Evolutionary conservation across 2,888 invertebrate genomes (phyloP).

Genomic region (Arctia plantaginis): DNA sequence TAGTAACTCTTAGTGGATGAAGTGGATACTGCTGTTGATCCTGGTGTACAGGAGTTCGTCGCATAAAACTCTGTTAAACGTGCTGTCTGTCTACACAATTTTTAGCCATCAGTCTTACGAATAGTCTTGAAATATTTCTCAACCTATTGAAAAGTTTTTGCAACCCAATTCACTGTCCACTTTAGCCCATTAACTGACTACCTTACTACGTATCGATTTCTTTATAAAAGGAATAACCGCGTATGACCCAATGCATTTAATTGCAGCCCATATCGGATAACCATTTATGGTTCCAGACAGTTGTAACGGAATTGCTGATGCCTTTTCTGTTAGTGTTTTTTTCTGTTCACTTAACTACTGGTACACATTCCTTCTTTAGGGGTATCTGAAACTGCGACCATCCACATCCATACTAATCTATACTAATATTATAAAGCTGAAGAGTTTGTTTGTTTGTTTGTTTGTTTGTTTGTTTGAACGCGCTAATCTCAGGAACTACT

Average conservation of each 20-base stretch:
- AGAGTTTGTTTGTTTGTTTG: too few species aligned
- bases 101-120: neutral
- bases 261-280: constrained; percentile 39
- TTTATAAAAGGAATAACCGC: constrained; percentile 31
- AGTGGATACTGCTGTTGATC: too few species aligned
- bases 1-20: too few species aligned
- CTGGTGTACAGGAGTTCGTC: too few species aligned
- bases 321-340: constrained; percentile 30
- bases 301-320: constrained; percentile 47
- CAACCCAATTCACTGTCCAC: neutral
- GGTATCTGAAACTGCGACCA: neutral
- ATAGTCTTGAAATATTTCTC: neutral
- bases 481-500: too few species aligned
- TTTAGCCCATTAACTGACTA: constrained; percentile 26
- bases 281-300: constrained; percentile 41
- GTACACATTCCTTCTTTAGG: constrained; percentile 3
- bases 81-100: too few species aligned
- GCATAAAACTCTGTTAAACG: too few species aligned
- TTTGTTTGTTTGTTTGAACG: too few species aligned
- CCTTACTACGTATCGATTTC: constrained; percentile 6
- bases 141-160: neutral
- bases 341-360: constrained; percentile 5
- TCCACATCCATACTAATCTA: too few species aligned
- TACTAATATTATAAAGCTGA: too few species aligned
- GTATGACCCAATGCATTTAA: constrained; percentile 50